Evolutionary conservation across 2,888 invertebrate species (phyloP), one percentile per base, ranked within the genome.

Genomic region (Pseudanteris insignis): DNA sequence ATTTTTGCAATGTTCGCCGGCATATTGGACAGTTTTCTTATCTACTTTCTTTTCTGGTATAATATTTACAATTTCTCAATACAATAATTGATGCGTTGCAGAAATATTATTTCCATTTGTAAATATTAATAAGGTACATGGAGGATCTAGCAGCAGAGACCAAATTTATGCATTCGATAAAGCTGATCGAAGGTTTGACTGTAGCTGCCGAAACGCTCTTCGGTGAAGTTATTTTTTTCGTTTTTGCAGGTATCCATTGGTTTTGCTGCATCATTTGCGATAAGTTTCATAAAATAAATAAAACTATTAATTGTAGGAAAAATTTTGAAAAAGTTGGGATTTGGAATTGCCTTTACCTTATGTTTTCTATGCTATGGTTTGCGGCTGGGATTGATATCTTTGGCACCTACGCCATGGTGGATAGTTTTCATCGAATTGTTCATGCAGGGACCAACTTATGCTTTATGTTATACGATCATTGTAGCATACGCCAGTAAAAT

Each of bases 361-460:
- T 90, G 91, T 30, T 88, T 94, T 67, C 78, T 88, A 32, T 89
- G 88, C 66, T 94, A 92, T 76, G 88, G 88, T 0, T 64, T 94
- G 0, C 83, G 94, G 0, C 82, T 94, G 68, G 84, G 86, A 2
- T 81, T 90, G 7, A 90, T 94, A 65, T 91, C 94, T 0, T 74
- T 91, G 55, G 87, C 91, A 53, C 83, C 86, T 12, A 86, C 88
- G 68, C 92, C 94, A 0, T 94, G 94, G 93, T 90, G 89, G 83
- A 84, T 92, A 1, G 83, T 95, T 0, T 86, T 87, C 0, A 85
- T 94, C 2, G 95, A 95, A 82, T 81, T 89, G 0, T 78, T 91
- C 43, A 86, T 91, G 84, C 92, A 92, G 77, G 94, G 94, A 0
- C 89, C 94, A 0, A 91, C 92, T 0, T 95, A 94, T 79, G 94